Evolutionary conservation across 2,113 vertebrate genomes (phyloP), one percentile per base, ranked within the genome.

Genomic region (Pipra filicauda): DNA sequence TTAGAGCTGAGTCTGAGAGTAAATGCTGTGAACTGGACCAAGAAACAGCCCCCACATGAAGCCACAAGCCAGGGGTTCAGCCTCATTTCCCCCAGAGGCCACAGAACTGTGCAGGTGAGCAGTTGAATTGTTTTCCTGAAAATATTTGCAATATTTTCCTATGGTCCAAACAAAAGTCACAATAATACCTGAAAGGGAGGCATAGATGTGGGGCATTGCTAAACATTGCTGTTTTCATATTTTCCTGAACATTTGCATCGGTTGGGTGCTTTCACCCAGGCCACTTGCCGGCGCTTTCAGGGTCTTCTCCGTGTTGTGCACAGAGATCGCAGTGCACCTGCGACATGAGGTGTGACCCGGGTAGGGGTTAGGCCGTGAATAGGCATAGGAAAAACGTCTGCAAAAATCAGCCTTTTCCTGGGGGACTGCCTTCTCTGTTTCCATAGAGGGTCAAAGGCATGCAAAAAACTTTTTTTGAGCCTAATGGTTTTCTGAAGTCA

Each of bases 1-100:
- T 51, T 81, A 67, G 19, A 67, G 15, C 8, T n/a, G 16, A 66
- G 5, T 6, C 12, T 35, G 22, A 62, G 21, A 9, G 7, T 22
- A 67, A 59, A n/a, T 35, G 35, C 22, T 6, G 1, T 24, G 55
- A 81, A 71, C 15, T 51, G 26, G 41, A 26, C 14, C 9, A 35
- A 72, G 49, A 54, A 72, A 37, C 0, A 0, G 6, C 12, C 24
- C 31, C 24, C 27, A 15, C 39, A 27, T 24, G 27, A 79, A 72
- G 33, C 11, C 21, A 15, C 0, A 4, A 51, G 18, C 0, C 3
- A 39, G 9, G 7, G 11, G 4, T n/a, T 62, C n/a, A 69, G 17
- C 26, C 9, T 6, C 9, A 11, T 71, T 31, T 72, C 9, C 27
- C 8, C 20, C 28, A 31, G 12, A 65, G 11, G 20, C 12, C n/a